Evolutionary conservation across 2,113 vertebrate species (phyloP).

Genomic region (Microcebus griseorufus): DNA sequence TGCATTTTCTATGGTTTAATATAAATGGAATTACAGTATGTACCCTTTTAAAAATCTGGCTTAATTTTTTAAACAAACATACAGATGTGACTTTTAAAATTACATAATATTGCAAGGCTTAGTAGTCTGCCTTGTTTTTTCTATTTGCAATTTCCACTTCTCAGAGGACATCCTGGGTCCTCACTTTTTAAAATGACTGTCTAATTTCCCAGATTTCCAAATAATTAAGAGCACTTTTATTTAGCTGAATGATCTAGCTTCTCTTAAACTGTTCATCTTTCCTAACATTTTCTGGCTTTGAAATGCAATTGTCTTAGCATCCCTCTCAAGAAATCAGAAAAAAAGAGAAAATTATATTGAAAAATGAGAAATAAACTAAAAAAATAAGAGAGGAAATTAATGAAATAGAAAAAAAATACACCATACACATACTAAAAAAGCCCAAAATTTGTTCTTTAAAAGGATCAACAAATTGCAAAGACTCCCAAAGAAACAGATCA

Average conservation of each 20-base stretch:
- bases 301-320: neutral
- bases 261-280: neutral
- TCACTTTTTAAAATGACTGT: neutral
- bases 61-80: neutral
- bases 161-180: neutral
- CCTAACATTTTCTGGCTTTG: neutral
- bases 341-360: neutral
- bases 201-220: neutral
- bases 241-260: neutral
- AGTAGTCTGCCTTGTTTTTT: neutral
- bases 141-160: neutral
- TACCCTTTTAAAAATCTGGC: neutral
- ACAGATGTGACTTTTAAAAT: neutral
- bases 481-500: neutral
- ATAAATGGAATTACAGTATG: neutral
- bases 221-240: neutral
- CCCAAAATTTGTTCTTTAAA: neutral
- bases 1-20: neutral
- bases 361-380: neutral
- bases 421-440: neutral
- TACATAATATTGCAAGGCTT: neutral
- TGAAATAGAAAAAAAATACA: neutral
- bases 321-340: neutral
- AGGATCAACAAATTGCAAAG: neutral
- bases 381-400: neutral